Evolutionary conservation across 2,797 vertebrate species (phyloP).

Genomic region (Sebastes iracundus): DNA sequence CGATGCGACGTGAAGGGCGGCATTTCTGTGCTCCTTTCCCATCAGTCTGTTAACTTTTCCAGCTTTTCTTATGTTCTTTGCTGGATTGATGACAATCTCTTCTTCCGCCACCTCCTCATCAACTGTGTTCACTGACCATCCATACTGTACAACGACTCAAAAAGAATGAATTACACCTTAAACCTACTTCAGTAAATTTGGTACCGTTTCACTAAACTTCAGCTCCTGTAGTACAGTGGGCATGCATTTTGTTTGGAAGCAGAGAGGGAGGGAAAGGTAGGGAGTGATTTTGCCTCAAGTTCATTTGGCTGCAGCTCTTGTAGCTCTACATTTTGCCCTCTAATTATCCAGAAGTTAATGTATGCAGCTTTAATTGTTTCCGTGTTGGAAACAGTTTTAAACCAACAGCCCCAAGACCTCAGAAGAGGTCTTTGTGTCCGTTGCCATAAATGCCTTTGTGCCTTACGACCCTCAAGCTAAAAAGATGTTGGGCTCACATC

Average conservation of each 20-base stretch:
- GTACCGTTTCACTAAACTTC: background rate
- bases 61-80: background rate
- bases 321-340: background rate
- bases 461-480: background rate
- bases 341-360: background rate
- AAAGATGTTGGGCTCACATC: constrained; percentile 2
- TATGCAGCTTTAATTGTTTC: background rate
- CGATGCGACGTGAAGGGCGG: background rate
- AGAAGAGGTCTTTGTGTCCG: background rate
- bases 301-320: background rate
- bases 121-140: background rate
- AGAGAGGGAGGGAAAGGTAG: background rate
- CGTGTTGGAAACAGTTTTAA: background rate
- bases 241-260: background rate
- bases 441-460: background rate
- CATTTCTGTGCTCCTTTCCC: background rate
- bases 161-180: background rate
- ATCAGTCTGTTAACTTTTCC: background rate
- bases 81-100: background rate
- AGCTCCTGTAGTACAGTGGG: background rate
- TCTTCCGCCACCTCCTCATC: background rate
- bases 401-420: background rate
- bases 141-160: background rate
- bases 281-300: background rate
- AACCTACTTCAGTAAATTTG: background rate